Base-by-base conservation (phyloP, 1,140 invertebrate species). In the Ruditapes philippinarum region DNA sequence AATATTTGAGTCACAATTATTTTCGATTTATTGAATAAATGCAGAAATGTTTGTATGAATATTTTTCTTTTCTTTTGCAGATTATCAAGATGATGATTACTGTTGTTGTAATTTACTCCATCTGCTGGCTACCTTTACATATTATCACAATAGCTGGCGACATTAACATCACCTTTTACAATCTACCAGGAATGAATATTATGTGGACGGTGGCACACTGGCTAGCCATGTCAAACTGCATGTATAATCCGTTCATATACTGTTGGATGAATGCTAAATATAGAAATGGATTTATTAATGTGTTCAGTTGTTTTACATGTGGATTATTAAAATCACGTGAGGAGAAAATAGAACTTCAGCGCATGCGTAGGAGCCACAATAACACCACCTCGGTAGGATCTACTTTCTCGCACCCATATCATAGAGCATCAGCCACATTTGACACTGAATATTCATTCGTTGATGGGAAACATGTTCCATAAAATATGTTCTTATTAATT, bases 61-160 rank as follows among this genome's bases (percentile, higher is more conserved):
- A 5, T 57, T 7, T 57, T 22, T 62, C 22, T 62, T 62, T 74
- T 87, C 92, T 95, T 95, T 97, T 97, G 40, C 97, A 98, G 98
- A 98, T 98, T 97, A 97, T 98, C 70, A 98, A 98, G 95, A 98
- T 98, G 98, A 98, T 98, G 97, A 97, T 98, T 65, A 98, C 97
- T 0, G 98, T 98, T 0, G 98, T 98, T 0, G 97, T 97, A 31
- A 98, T 98, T 0, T 98, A 98, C 95, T 98, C 97, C 4, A 96
- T 98, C 28, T 98, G 98, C 93, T 98, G 98, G 98, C 96, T 98
- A 31, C 98, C 98, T 0, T 97, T 98, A 91, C 98, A 98, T 95
- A 96, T 98, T 42, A 91, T 96, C 90, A 96, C 96, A 70, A 89
- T 96, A 12, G 92, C 95, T 12, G 95, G 95, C 4, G 96, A 96